Conservation (phyloP, 2,888 invertebrate genomes). For the Oxytorus armatus region DNA sequence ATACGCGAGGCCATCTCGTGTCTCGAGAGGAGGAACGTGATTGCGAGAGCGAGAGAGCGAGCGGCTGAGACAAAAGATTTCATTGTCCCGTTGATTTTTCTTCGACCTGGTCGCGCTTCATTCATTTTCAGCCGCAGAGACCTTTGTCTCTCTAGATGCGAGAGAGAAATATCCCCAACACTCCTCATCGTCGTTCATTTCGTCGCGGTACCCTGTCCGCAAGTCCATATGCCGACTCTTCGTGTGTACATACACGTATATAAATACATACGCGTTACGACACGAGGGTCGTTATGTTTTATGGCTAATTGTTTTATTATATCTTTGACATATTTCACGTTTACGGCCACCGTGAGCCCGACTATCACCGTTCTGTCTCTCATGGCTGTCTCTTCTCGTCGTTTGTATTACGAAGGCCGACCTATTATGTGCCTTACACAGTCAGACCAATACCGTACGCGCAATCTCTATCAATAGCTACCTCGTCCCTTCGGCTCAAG, state of each 20-base stretch:
- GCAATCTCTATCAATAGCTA: neutral
- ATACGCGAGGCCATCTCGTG: conserved; percentile 15
- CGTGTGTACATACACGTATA: neutral
- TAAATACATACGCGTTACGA: conserved; percentile 70
- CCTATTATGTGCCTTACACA: conserved; percentile 68
- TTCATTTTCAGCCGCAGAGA: conserved; percentile 48
- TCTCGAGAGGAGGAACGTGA: neutral
- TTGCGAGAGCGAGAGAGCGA: conserved; percentile 8
- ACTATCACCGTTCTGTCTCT: conserved; percentile 79
- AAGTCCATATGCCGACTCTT: conserved; percentile 45
- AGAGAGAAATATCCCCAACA: conserved; percentile 57
- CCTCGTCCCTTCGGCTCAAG: neutral
- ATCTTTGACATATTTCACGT: conserved; percentile 85
- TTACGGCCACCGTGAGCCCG: conserved; percentile 79
- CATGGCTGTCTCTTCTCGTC: conserved; percentile 78
- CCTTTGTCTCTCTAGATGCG: conserved; percentile 50
- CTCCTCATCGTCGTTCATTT: conserved; percentile 59
- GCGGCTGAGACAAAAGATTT: conserved; percentile 59
- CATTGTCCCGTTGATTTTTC: conserved; percentile 68
- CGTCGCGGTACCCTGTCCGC: conserved; percentile 64
- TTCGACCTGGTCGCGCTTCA: conserved; percentile 64
- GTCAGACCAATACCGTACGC: neutral
- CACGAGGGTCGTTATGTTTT: conserved; percentile 84
- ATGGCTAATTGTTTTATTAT: conserved; percentile 84
- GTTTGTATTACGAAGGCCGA: conserved; percentile 82